Percentiles rank a stretch among this genome's conserved stretches.
These are phyloP conservation scores for Athalia cordata DNA, from an alignment of 2,888 invertebrate species.

Conservation along the genomic window DNA sequence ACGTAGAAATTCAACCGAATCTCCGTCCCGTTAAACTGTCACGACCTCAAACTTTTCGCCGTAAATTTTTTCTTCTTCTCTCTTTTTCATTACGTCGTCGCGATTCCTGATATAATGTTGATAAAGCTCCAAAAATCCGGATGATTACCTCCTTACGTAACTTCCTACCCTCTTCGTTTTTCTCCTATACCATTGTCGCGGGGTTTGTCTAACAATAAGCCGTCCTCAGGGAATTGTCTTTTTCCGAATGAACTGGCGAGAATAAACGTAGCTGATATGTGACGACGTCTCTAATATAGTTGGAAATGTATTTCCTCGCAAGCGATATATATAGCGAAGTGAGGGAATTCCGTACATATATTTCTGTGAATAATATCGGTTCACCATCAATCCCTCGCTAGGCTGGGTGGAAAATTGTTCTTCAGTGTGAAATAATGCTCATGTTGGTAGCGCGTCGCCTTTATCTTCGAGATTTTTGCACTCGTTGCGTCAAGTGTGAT, in stretches of 20 bases:
- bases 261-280: neutral
- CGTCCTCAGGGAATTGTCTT: neutral
- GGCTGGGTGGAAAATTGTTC: constrained; percentile 33
- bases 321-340: neutral
- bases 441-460: neutral
- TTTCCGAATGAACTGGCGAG: neutral
- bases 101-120: too few relatives aligned
- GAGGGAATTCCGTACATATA: neutral
- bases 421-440: constrained; percentile 21
- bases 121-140: too few relatives aligned
- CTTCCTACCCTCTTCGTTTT: neutral
- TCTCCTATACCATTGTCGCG: neutral
- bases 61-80: constrained; percentile 2
- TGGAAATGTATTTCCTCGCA: constrained; percentile 13
- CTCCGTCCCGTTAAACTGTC: neutral
- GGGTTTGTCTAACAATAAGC: constrained; percentile 2
- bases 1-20: constrained; percentile 11
- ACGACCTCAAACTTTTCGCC: neutral
- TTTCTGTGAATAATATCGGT: constrained; percentile 33
- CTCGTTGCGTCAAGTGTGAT: neutral
- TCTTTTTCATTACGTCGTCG: too few relatives aligned
- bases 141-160: too few relatives aligned
- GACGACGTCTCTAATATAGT: neutral
- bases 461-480: neutral
- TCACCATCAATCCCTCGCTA: constrained; percentile 13